Conservation (phyloP, 1,140 invertebrate species). For the Drosophila repletoides region DNA sequence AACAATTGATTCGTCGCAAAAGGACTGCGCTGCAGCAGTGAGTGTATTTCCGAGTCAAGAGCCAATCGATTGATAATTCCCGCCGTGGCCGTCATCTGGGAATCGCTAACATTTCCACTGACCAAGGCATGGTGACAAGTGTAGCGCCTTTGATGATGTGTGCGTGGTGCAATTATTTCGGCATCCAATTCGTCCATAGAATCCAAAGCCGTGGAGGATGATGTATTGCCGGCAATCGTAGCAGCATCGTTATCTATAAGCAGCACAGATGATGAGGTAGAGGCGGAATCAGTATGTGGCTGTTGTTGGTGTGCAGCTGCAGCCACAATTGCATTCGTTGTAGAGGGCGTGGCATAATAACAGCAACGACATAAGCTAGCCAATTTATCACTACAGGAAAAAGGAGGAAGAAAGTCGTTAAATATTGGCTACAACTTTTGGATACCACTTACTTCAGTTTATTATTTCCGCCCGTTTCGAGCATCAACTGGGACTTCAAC, state of each 20-base stretch:
- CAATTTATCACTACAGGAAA: constrained; percentile 73
- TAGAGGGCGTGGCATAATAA: constrained; percentile 67
- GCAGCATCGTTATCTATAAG: constrained; percentile 83
- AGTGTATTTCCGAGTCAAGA: constrained; percentile 82
- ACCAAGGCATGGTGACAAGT: constrained; percentile 69
- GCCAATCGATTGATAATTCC: constrained; percentile 82
- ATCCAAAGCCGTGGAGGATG: constrained; percentile 83
- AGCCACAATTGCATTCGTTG: constrained; percentile 52
- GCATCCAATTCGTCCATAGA: constrained; percentile 85
- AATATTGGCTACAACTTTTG: constrained; percentile 61
- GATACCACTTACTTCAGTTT: constrained; percentile 65
- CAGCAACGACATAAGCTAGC: constrained; percentile 79
- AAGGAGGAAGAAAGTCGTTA: constrained; percentile 1
- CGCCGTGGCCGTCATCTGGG: constrained; percentile 70
- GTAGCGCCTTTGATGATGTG: constrained; percentile 67
- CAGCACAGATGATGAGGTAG: constrained; percentile 84
- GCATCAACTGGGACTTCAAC: constrained; percentile 81
- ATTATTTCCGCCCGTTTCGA: constrained; percentile 80
- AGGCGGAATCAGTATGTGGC: constrained; percentile 82
- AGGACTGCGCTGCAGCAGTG: constrained; percentile 76
- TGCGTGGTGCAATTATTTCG: constrained; percentile 60
- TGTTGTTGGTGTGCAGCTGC: constrained; percentile 35
- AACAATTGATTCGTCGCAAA: constrained; percentile 83
- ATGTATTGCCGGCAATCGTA: constrained; percentile 55
- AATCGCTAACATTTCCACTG: constrained; percentile 52